These are phyloP conservation scores for pig (Sus scrofa) DNA, from an alignment of 2,113 vertebrate species.

Conservation along the genomic window T2T-Sscrofa CM000821.6:60792501-60793000, in stretches of 20 bases:
- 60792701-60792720: not conserved
- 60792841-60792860: not conserved
- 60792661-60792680: not conserved
- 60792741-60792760: not conserved
- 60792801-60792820: constrained; percentile 49
- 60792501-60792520: not conserved
- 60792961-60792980: not conserved
- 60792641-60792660: not conserved
- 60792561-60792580: constrained; percentile 21
- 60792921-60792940: not conserved
- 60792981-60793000: not conserved
- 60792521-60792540: constrained; percentile 34
- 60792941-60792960: not conserved
- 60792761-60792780: not conserved
- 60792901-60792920: not conserved
- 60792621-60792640: constrained; percentile 37
- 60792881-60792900: constrained; percentile 41
- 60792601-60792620: constrained; percentile 36
- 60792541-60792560: constrained; percentile 1
- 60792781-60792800: not conserved
- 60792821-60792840: not conserved
- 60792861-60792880: not conserved
- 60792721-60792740: not conserved
- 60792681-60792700: not conserved
- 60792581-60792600: not conserved